Evolutionary conservation across 2,888 invertebrate genomes (phyloP).

Genomic region (Ectemnius continuus): DNA sequence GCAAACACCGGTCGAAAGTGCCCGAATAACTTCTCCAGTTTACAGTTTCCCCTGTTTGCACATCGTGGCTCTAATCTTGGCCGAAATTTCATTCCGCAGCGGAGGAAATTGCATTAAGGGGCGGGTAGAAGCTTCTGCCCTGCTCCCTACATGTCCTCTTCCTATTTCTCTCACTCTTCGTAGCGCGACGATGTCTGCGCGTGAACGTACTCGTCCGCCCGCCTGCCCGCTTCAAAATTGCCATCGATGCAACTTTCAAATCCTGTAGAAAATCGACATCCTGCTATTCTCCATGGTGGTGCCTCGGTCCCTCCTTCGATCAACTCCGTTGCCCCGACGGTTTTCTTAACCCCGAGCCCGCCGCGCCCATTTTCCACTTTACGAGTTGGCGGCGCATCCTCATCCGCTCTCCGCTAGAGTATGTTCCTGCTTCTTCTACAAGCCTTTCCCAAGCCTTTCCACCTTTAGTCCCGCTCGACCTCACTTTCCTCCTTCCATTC

Average conservation of each 20-base stretch:
- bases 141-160: too few species aligned
- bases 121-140: too few species aligned
- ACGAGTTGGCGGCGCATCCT: slow-evolving; percentile 37
- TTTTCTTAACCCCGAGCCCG: slow-evolving; percentile 46
- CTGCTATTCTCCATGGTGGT: not conserved
- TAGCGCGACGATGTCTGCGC: slow-evolving; percentile 3
- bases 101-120: slow-evolving; percentile 4
- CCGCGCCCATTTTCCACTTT: slow-evolving; percentile 49
- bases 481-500: slow-evolving; percentile 6
- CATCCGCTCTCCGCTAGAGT: slow-evolving; percentile 14
- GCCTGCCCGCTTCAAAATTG: slow-evolving; percentile 21
- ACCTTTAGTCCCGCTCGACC: slow-evolving; percentile 10
- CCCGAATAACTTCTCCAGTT: too few species aligned
- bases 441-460: slow-evolving; percentile 5
- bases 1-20: too few species aligned
- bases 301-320: slow-evolving; percentile 12
- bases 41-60: not conserved
- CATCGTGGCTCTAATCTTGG: not conserved
- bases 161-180: too few species aligned
- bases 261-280: slow-evolving; percentile 33
- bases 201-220: not conserved
- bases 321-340: slow-evolving; percentile 9
- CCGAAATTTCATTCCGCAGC: slow-evolving; percentile 11
- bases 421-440: slow-evolving; percentile 21
- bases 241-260: slow-evolving; percentile 20